Base-by-base conservation (phyloP, 2,888 invertebrate species). In the Pyralis farinalis region DNA sequence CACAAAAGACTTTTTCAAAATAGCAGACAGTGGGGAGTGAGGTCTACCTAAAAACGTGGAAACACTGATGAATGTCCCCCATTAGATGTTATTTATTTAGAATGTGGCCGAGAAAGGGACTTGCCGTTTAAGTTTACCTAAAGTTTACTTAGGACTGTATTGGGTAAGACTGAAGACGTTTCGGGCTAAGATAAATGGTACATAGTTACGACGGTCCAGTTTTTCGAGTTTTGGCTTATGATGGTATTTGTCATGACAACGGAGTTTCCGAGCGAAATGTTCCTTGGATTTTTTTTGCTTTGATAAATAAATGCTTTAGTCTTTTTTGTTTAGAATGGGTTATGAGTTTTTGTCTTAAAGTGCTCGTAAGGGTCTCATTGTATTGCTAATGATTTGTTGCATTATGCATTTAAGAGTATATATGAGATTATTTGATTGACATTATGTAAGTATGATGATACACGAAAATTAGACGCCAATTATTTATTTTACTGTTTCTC, bases 41-140 rank as follows among this genome's bases (percentile, higher is more conserved):
- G 81, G 71, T 72, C 63, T 69, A 73, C 84, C 87, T 85, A 87
- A 88, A 88, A 88, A 87, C 84, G 87, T 82, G 78, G 85, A 83
- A 87, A 85, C 85, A 67, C 85, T 88, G 90, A 90, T 89, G 90
- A 90, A 90, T 90, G 90, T 83, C 71, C 74, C 78, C 89, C 89
- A 90, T 90, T 90, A 90, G 90, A 86, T 80, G 90, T 88, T 90
- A 90, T 90, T 90, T 90, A 90, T 90, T 90, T 90, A 89, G 89
- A 87, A 79, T 85, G 88, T 78, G 88, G 86, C 84, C 81, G 78
- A 79, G 75, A 77, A 76, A 85, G 86, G 85, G 85, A 82, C 84
- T 76, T 51, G 70, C 63, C 72, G 80, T 78, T 87, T 82, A 85
- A 86, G 81, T 85, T 80, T 71, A 71, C 82, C 82, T 78, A 80